Conservation (phyloP, 1,140 invertebrate genomes). For the Halotydeus destructor region DNA sequence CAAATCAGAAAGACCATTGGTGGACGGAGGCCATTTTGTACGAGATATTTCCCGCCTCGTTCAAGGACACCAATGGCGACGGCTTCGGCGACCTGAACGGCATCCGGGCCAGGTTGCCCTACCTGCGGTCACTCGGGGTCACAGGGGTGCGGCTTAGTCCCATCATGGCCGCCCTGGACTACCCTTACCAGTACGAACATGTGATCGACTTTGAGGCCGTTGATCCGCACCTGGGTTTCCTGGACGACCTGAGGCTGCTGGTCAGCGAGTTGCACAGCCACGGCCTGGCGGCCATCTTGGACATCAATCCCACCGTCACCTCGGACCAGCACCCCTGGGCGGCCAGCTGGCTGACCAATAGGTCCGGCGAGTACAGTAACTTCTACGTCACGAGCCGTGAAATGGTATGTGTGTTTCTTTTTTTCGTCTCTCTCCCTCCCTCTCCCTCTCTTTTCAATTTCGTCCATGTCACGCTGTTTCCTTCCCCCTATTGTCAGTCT, state of each 20-base stretch:
- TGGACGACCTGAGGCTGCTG: slow-evolving; percentile 40
- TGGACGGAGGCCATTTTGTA: slow-evolving; percentile 58
- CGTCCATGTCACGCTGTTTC: no score
- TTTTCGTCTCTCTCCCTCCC: no score
- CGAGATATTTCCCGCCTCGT: slow-evolving; percentile 58
- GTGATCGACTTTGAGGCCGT: slow-evolving; percentile 37
- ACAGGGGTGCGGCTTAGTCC: slow-evolving; percentile 45
- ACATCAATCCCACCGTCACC: slow-evolving; percentile 28
- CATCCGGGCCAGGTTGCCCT: slow-evolving; percentile 13
- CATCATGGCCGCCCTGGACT: slow-evolving; percentile 42
- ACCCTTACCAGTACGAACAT: slow-evolving; percentile 43
- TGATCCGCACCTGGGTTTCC: slow-evolving; percentile 36
- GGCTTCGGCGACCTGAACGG: slow-evolving; percentile 19
- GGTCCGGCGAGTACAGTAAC: slow-evolving; percentile 11
- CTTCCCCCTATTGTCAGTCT: no score
- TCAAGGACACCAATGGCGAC: slow-evolving; percentile 41
- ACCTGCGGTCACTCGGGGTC: slow-evolving; percentile 34
- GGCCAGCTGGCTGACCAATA: slow-evolving; percentile 14
- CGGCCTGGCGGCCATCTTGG: slow-evolving; percentile 47
- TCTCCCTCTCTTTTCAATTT: no score
- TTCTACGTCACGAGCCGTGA: slow-evolving; percentile 14
- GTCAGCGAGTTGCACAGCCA: slow-evolving; percentile 31
- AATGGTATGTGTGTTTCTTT: no score
- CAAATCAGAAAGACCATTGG: slow-evolving; percentile 37
- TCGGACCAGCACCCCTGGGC: slow-evolving; percentile 18